Base-by-base conservation (phyloP, 2,797 vertebrate species). In the Nannoperca obscura region DNA sequence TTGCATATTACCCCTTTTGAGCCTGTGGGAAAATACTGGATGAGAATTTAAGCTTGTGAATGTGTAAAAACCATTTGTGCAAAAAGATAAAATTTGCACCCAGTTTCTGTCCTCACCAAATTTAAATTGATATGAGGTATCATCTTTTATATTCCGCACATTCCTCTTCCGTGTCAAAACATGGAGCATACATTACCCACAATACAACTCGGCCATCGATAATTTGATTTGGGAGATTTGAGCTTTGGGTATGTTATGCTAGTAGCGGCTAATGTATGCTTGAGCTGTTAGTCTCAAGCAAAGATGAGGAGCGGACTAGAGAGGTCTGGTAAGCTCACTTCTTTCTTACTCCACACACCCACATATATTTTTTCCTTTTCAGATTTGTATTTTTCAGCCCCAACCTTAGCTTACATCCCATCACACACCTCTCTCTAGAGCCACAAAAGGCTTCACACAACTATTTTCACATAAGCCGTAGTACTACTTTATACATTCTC, bases 1-100 rank as follows among this genome's bases (percentile, higher is more conserved):
- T 69, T 68, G 12, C 47, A 34, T 38, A 34, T 81, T 22, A 66
- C 36, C 60, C 72, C 58, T 36, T 55, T 49, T 34, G 30, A 80
- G 42, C n/a, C 11, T 19, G 52, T 71, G 30, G 50, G 38, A 50
- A 82, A 76, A 55, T 59, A 52, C 20, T 19, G 66, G 36, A 63
- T 32, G 24, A 58, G 17, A 64, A 58, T 68, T 32, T 34, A 71
- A 67, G 30, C 19, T 24, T 30, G 49, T 15, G 46, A 66, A 57
- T 58, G 20, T 60, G 24, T 24, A 30, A 66, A 40, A 64, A 27
- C 0, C 7, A 13, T 58, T 14, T 49, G 34, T 57, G 24, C 9
- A 11, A 46, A 47, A 44, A 20, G 38, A 13, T 59, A 12, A 2
- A 59, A 36, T 12, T 50, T 36, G 32, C 40, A 34, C 19, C 17